phyloP scores from a whole-genome alignment of 2,113 vertebrate genomes.

The Otocyon megalotis region DNA sequence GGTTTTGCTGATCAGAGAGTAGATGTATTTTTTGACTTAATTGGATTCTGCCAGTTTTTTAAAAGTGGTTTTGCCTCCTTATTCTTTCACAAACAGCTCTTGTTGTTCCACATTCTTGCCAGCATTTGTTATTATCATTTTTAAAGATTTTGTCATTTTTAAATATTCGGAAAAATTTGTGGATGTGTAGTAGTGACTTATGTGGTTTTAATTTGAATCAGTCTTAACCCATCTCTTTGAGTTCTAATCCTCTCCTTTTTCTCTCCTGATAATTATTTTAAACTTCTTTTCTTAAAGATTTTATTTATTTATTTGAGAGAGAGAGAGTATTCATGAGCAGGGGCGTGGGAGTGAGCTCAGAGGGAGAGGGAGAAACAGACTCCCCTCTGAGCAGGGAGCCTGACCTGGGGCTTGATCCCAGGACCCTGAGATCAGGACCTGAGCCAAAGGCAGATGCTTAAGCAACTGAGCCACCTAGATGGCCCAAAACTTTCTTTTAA shows the following conservation, averaged over 20 bases:
- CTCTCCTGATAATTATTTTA: background rate
- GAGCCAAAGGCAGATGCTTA: too few relatives aligned
- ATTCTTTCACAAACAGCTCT: background rate
- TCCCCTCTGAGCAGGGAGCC: too few relatives aligned
- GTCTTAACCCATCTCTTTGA: background rate
- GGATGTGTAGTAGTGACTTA: background rate
- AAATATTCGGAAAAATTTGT: background rate
- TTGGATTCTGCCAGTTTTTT: background rate
- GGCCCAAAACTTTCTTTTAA: background rate
- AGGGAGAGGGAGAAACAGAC: too few relatives aligned
- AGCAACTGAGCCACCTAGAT: too few relatives aligned
- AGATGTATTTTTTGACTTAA: background rate
- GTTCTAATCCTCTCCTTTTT: background rate
- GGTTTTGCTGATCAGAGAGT: background rate
- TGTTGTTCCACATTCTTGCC: background rate
- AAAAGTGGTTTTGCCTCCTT: background rate
- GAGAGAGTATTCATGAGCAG: too few relatives aligned
- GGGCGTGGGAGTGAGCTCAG: too few relatives aligned
- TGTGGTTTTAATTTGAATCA: background rate
- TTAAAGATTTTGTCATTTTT: background rate
- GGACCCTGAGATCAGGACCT: too few relatives aligned
- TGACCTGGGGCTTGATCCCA: too few relatives aligned
- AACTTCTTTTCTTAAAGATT: too few relatives aligned
- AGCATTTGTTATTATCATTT: background rate
- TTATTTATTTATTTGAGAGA: too few relatives aligned